A percentile compares a stretch with the other conserved stretches of the same genome.
Evolutionary conservation across 2,113 vertebrate genomes (phyloP).

Genomic region (Mesocricetus auratus): DNA sequence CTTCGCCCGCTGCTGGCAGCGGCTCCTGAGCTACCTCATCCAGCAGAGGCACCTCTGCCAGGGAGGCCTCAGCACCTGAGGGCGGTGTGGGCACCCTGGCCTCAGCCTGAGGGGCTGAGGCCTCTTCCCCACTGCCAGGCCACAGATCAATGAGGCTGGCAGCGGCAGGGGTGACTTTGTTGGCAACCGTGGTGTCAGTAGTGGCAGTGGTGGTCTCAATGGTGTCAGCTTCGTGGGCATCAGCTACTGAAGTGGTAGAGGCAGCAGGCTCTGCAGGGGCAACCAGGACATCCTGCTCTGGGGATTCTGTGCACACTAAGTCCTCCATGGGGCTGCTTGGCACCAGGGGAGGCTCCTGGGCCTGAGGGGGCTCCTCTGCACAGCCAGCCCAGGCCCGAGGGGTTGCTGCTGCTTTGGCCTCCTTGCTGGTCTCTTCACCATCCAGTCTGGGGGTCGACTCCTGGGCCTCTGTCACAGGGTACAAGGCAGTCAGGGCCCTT

Average conservation of each 20-base stretch:
- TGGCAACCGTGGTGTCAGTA: slow-evolving; percentile 70
- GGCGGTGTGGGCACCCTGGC: slow-evolving; percentile 80
- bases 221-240: slow-evolving; percentile 54
- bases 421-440: slow-evolving; percentile 66
- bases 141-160: slow-evolving; percentile 92
- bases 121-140: slow-evolving; percentile 86
- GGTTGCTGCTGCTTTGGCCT: slow-evolving; percentile 2
- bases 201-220: slow-evolving; percentile 63
- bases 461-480: slow-evolving; percentile 68
- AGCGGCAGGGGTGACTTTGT: slow-evolving; percentile 68
- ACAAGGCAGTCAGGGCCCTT: not conserved
- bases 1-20: slow-evolving; percentile 60
- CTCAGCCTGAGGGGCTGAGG: slow-evolving; percentile 70
- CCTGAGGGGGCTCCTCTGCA: slow-evolving; percentile 72
- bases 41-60: slow-evolving; percentile 78
- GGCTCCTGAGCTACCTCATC: slow-evolving; percentile 78
- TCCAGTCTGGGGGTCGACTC: slow-evolving; percentile 58
- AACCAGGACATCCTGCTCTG: slow-evolving; percentile 77
- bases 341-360: slow-evolving; percentile 66
- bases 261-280: slow-evolving; percentile 37
- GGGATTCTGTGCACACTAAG: slow-evolving; percentile 81
- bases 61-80: slow-evolving; percentile 76
- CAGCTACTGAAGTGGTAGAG: slow-evolving; percentile 46
- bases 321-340: slow-evolving; percentile 80
- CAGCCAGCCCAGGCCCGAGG: slow-evolving; percentile 80